Evolutionary conservation across 2,888 invertebrate genomes (phyloP).

Genomic region (Cephus nigrinus): DNA sequence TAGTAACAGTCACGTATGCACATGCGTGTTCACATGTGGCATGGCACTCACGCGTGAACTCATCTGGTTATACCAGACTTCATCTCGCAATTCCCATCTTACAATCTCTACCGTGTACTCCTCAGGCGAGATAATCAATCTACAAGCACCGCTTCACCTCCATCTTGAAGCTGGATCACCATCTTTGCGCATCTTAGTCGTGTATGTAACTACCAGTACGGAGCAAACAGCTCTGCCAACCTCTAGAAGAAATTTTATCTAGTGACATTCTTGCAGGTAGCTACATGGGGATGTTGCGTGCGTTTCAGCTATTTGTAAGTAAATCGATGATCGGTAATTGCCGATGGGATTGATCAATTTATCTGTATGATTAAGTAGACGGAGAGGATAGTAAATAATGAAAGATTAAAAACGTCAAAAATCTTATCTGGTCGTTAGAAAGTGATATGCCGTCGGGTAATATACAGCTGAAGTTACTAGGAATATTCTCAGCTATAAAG

Average conservation of each 20-base stretch:
- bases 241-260: neutral
- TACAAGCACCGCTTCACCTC: conserved; percentile 31
- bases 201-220: neutral
- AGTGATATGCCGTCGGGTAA: conserved; percentile 23
- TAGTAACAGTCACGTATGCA: conserved; percentile 25
- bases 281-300: neutral
- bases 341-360: neutral
- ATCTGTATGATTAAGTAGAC: neutral
- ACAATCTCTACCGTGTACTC: conserved; percentile 29
- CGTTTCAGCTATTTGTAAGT: neutral
- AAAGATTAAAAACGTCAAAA: neutral
- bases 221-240: neutral
- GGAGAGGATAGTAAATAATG: neutral
- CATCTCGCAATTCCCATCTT: conserved; percentile 6
- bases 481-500: conserved; percentile 58
- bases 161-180: conserved; percentile 19
- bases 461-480: conserved; percentile 37
- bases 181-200: neutral
- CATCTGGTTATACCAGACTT: neutral
- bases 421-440: neutral
- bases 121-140: conserved; percentile 43
- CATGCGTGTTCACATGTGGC: conserved; percentile 13
- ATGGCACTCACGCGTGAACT: neutral
- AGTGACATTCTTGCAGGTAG: neutral
- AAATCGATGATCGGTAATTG: neutral